A percentile compares a stretch with the other conserved stretches of the same genome.
These are phyloP conservation scores for Pluvianellus socialis DNA, from an alignment of 2,113 vertebrate genomes.

Conservation along the genomic window DNA sequence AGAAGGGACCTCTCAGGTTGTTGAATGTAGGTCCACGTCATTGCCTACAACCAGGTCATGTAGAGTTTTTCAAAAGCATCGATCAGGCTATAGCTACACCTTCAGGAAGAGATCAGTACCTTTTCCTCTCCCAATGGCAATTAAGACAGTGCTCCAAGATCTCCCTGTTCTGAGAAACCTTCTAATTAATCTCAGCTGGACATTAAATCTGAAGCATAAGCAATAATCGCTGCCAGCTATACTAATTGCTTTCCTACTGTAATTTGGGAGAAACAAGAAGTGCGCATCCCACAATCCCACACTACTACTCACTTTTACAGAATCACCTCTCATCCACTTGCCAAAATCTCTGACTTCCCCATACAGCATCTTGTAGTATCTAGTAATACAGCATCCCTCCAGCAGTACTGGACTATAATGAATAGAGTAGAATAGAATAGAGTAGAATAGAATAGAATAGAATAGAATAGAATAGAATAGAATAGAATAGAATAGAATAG, in stretches of 20 bases:
- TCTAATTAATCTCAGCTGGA: constrained; percentile 36
- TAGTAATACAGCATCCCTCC: not conserved
- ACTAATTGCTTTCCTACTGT: not conserved
- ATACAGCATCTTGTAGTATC: not conserved
- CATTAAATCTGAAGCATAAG: constrained; percentile 16
- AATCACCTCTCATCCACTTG: not conserved
- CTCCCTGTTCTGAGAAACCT: not conserved
- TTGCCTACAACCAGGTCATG: not conserved
- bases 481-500: no score
- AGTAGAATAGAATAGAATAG: not conserved
- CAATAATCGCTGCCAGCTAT: constrained; percentile 6
- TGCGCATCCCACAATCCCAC: not conserved
- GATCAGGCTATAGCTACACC: not conserved
- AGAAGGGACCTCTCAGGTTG: not conserved
- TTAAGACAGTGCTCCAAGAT: not conserved
- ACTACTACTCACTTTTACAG: not conserved
- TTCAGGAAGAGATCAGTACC: not conserved
- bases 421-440: not conserved
- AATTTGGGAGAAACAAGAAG: constrained; percentile 9
- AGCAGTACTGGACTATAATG: not conserved
- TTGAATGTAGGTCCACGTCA: not conserved
- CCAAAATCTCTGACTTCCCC: not conserved
- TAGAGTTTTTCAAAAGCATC: not conserved
- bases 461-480: not conserved
- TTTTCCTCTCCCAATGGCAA: not conserved